A percentile compares a stretch with the other conserved stretches of the same genome.
Evolutionary conservation across 2,888 invertebrate species (phyloP).

Genomic region (Dastarcus helophoroides): DNA sequence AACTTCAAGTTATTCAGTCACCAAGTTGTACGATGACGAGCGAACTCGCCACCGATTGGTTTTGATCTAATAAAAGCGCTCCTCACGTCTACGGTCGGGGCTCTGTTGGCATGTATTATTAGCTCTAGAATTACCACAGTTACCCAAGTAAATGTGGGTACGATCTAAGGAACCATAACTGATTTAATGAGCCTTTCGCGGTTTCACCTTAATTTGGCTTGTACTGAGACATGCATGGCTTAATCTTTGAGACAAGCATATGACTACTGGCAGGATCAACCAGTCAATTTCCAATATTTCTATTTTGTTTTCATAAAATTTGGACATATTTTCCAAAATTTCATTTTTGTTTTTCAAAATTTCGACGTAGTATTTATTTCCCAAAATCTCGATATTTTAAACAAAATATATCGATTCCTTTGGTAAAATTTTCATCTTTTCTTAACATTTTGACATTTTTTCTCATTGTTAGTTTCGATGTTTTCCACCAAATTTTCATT

Average conservation of each 20-base stretch:
- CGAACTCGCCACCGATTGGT: constrained; percentile 39
- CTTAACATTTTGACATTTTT: too few relatives aligned
- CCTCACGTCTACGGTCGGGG: constrained; percentile 39
- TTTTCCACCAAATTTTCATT: too few relatives aligned
- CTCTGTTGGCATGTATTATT: constrained; percentile 50
- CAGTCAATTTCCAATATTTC: too few relatives aligned
- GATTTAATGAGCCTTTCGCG: constrained; percentile 51
- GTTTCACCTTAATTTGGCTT: constrained; percentile 45
- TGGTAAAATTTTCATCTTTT: too few relatives aligned
- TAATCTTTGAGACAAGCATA: constrained; percentile 58
- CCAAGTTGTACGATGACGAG: constrained; percentile 36
- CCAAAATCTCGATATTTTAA: too few relatives aligned
- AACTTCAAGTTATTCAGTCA: constrained; percentile 38
- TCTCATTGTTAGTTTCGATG: too few relatives aligned
- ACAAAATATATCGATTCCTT: too few relatives aligned
- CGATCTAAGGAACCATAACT: constrained; percentile 46
- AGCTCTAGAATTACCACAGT: constrained; percentile 52
- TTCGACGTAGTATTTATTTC: too few relatives aligned
- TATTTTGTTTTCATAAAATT: too few relatives aligned
- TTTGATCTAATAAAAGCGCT: constrained; percentile 46
- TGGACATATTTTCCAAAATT: too few relatives aligned
- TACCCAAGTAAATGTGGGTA: constrained; percentile 33
- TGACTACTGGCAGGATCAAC: constrained; percentile 52
- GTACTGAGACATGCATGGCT: constrained; percentile 57
- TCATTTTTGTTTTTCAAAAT: too few relatives aligned